Base-by-base conservation (phyloP, 2,888 invertebrate species). In the Cantharis lateralis region DNA sequence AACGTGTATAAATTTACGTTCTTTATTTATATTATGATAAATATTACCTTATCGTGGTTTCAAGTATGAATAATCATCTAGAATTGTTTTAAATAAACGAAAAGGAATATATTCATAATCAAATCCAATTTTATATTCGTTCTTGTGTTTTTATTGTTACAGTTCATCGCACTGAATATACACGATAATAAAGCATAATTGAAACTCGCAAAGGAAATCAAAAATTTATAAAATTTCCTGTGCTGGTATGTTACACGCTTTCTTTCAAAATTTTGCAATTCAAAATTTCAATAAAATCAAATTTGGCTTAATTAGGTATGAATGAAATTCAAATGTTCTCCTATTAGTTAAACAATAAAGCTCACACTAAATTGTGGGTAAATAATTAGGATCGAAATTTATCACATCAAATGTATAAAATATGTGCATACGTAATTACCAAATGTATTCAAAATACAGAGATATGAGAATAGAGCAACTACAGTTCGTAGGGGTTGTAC, bases 151-250 rank as follows among this genome's bases (percentile, higher is more conserved):
- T 48, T n/a, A n/a, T n/a, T 48, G 48, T n/a, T 48, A 48, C 48
- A n/a, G 48, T 48, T 48, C 48, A 48, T 48, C n/a, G 48, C 48
- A 48, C 48, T 48, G 48, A 28, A 28, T 28, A 28, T 28, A 28
- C 3, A 28, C 26, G 26, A 28, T 28, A 28, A 70, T 62, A 15
- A 26, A 71, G 63, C 62, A 7, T 18, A 15, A 15, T 48, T 48
- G 10, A 70, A 48, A 72, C 66, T 2, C 72, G 18, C 72, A 5
- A 72, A 66, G 66, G 66, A 72, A 72, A 72, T 72, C 66, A 72
- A 63, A 15, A 48, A 15, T 61, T 26, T 48, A 63, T 66, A 16
- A 63, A 10, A 48, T n/a, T n/a, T 48, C 5, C 1, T 48, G 7
- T 48, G 48, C n/a, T 48, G n/a, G 48, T 48, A 48, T 7, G n/a